phyloP scores from a whole-genome alignment of 2,113 vertebrate species.

The Dicerorhinus sumatrensis region DNA sequence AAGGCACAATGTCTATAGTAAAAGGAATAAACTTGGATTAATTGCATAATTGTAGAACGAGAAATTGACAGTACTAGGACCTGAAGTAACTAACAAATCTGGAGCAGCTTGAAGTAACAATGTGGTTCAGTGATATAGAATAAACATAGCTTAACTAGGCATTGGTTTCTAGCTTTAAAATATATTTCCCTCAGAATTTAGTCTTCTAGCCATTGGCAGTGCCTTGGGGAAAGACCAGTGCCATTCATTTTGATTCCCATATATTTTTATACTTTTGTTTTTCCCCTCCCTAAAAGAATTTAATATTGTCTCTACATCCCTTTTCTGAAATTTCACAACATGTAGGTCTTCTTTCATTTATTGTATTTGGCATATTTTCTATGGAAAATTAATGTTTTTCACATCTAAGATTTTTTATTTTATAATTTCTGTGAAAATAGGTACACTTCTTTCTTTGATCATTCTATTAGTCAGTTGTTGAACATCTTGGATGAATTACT shows the following conservation, averaged over 20 bases:
- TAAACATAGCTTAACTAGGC: background rate
- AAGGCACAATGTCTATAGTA: background rate
- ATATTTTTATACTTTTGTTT: background rate
- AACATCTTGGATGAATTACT: background rate
- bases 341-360: background rate
- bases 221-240: background rate
- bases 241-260: background rate
- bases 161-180: background rate
- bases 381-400: background rate
- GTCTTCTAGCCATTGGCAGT: background rate
- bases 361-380: background rate
- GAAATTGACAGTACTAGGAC: background rate
- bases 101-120: background rate
- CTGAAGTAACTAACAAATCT: background rate
- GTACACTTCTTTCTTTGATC: background rate
- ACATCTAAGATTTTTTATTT: background rate
- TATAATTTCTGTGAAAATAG: slow-evolving; percentile 11
- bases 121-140: background rate
- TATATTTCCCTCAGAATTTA: background rate
- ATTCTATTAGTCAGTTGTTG: background rate
- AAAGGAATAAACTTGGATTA: background rate
- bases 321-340: background rate
- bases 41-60: background rate
- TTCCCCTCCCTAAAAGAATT: background rate
- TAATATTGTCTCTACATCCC: background rate